Evolutionary conservation across 92 coral and sea anemone genomes (phyloP).

Genomic region (Paragorgia papillata): DNA sequence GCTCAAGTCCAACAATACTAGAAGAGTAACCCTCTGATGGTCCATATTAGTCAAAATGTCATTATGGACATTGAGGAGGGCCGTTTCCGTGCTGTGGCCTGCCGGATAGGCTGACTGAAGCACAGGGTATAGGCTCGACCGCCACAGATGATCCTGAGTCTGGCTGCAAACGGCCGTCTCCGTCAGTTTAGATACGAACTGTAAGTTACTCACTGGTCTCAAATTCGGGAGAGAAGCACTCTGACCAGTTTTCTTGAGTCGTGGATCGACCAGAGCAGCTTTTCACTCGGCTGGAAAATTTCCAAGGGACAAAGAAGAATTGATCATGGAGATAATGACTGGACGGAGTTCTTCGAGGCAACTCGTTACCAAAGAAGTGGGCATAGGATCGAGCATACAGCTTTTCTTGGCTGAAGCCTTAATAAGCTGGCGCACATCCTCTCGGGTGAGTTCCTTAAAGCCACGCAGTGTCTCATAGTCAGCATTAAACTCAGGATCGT

Average conservation of each 20-base stretch:
- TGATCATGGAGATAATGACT: slow-evolving; percentile 32
- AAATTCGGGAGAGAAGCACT: slow-evolving; percentile 33
- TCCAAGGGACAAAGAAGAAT: slow-evolving; percentile 44
- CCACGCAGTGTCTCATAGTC: slow-evolving; percentile 44
- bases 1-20: slow-evolving; percentile 47
- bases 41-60: slow-evolving; percentile 49
- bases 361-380: slow-evolving; percentile 32
- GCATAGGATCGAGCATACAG: slow-evolving; percentile 39
- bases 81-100: slow-evolving; percentile 52
- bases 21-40: slow-evolving; percentile 37
- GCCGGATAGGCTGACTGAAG: slow-evolving; percentile 51
- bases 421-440: slow-evolving; percentile 44
- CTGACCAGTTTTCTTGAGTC: slow-evolving; percentile 37
- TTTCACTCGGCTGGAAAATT: slow-evolving; percentile 46
- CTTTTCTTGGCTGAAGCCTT: slow-evolving; percentile 49
- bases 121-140: slow-evolving; percentile 27
- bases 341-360: slow-evolving; percentile 40
- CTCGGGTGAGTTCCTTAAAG: slow-evolving; percentile 15
- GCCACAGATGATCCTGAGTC: slow-evolving; percentile 23
- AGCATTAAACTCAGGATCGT: slow-evolving; percentile 50
- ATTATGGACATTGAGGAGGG: slow-evolving; percentile 35
- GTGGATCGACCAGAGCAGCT: slow-evolving; percentile 36
- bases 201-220: slow-evolving; percentile 48
- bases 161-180: slow-evolving; percentile 47
- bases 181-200: slow-evolving; percentile 43